Evolutionary conservation across 2,888 invertebrate species (phyloP).

Genomic region (Thecocarcelia acutangulata): DNA sequence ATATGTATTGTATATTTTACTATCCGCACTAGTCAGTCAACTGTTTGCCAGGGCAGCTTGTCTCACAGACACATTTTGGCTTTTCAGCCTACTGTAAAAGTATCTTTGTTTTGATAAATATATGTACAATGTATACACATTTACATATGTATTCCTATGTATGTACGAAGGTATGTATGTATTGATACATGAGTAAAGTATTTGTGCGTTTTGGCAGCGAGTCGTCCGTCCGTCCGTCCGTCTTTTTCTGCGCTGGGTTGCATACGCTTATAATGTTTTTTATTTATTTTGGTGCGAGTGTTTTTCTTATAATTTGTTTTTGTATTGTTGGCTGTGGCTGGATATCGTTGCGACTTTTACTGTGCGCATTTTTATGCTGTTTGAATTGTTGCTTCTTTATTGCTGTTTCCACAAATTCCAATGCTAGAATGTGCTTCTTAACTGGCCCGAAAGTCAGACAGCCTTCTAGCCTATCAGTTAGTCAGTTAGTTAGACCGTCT

Average conservation of each 20-base stretch:
- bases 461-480: conserved; percentile 35
- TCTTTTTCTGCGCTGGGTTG: conserved; percentile 37
- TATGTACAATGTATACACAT: neutral
- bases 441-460: neutral
- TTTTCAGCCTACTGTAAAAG: neutral
- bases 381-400: conserved; percentile 62
- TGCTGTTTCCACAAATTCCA: conserved; percentile 51
- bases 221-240: conserved; percentile 5
- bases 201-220: conserved; percentile 23
- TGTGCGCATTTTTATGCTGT: conserved; percentile 73
- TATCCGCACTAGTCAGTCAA: too few relatives aligned
- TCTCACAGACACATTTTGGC: too few relatives aligned
- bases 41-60: too few relatives aligned
- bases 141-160: neutral
- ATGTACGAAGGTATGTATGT: conserved; percentile 24
- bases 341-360: conserved; percentile 69
- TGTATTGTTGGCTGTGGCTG: conserved; percentile 50
- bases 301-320: conserved; percentile 37
- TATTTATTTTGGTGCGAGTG: conserved; percentile 14
- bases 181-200: conserved; percentile 6
- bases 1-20: too few relatives aligned
- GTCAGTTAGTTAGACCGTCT: neutral
- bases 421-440: conserved; percentile 46
- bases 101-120: conserved; percentile 5
- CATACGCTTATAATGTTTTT: conserved; percentile 43